Percentiles rank a stretch among this genome's conserved stretches.
Evolutionary conservation across 2,888 invertebrate species (phyloP).

Genomic region (Antitype chi): DNA sequence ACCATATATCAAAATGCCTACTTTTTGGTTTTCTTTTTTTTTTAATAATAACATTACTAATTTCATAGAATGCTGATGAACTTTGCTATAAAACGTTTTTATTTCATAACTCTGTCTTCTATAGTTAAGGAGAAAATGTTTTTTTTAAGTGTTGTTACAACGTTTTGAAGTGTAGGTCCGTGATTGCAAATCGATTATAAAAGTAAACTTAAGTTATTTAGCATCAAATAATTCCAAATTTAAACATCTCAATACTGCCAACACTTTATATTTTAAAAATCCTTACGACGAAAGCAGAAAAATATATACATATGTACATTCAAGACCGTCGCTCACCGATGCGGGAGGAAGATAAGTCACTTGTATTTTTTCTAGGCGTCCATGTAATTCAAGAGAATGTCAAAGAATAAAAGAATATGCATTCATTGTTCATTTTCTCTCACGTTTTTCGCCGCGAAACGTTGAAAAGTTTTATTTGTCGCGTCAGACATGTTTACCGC

Average conservation of each 20-base stretch:
- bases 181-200: neutral
- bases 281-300: conserved; percentile 26
- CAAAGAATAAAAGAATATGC: conserved; percentile 59
- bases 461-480: conserved; percentile 55
- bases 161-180: neutral
- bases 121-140: too few relatives aligned
- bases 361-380: conserved; percentile 56
- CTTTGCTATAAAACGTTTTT: too few relatives aligned
- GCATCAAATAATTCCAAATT: neutral
- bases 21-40: too few relatives aligned
- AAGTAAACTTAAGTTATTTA: neutral
- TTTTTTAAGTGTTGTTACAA: too few relatives aligned
- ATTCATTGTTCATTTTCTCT: conserved; percentile 52
- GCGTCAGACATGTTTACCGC: conserved; percentile 44
- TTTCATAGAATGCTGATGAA: too few relatives aligned
- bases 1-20: neutral
- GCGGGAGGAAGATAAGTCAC: conserved; percentile 47
- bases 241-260: neutral
- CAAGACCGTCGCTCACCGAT: conserved; percentile 36
- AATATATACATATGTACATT: conserved; percentile 21
- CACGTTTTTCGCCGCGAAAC: conserved; percentile 47
- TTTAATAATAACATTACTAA: too few relatives aligned
- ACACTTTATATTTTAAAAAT: neutral
- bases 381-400: conserved; percentile 44
- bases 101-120: too few relatives aligned